Base-by-base conservation (phyloP, 1,140 invertebrate genomes). In the Drosophila rhopaloa region DNA sequence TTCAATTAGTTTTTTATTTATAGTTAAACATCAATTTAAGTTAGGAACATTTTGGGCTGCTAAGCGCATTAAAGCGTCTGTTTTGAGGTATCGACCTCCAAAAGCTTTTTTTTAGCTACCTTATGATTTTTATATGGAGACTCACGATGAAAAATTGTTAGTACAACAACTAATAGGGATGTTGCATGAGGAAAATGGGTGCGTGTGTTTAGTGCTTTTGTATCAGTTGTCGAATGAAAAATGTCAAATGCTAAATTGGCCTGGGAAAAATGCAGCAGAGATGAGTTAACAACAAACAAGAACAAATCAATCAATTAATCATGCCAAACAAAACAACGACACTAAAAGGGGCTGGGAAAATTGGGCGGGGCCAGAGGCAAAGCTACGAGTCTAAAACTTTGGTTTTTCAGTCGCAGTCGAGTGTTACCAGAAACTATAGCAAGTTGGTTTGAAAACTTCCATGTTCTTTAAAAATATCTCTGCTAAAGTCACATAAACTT, bases 241-340 rank as follows among this genome's bases (percentile, higher is more conserved):
- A 67, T 67, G 57, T 29, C 37, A 38, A 35, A 68, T 65, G 65
- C 32, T 63, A 70, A 70, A 71, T 70, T 44, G 60, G 37, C 65
- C 65, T 37, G 32, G 32, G 16, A 53, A 50, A 70, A 38, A 74
- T 73, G 70, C 56, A 59, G 32, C 41, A n/a, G 27, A 37, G 57
- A 50, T 62, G 70, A 62, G 70, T 75, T 75, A 75, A 55, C 43
- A 50, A 55, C 50, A 74, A 74, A 60, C 67, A 50, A 73, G 37
- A 60, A 53, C 56, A 61, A 37, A 53, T 41, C 29, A 75, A 76
- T 65, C 71, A 75, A 70, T 55, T 54, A 57, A 75, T 38, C 71
- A 75, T 75, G 68, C 68, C 68, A 73, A 16, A 16, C n/a, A 73
- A 71, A 71, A 61, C 38, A 47, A 73, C 56, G 41, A 61, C 67